A percentile compares a stretch with the other conserved stretches of the same genome.
These are phyloP conservation scores for Caranx melampygus DNA, from an alignment of 2,113 vertebrate species.

Conservation along the genomic window DNA sequence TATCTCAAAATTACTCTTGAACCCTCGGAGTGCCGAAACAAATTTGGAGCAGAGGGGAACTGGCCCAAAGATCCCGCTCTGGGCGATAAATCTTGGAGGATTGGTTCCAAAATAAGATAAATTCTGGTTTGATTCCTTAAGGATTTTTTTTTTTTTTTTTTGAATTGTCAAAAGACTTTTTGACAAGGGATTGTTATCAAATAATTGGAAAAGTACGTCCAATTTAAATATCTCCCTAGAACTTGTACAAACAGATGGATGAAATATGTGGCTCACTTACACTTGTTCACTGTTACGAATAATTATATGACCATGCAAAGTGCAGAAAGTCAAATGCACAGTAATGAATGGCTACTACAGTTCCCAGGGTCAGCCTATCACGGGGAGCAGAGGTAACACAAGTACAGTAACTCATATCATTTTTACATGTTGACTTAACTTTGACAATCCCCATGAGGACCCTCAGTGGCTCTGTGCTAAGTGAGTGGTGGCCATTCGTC, in stretches of 20 bases:
- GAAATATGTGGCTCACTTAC: constrained; percentile 25
- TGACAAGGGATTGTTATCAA: constrained; percentile 79
- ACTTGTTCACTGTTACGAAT: constrained; percentile 9
- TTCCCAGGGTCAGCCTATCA: constrained; percentile 16
- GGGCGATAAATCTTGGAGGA: constrained; percentile 70
- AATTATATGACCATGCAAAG: not conserved
- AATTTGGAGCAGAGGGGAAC: constrained; percentile 72
- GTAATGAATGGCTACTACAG: constrained; percentile 14
- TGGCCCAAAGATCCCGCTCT: constrained; percentile 66
- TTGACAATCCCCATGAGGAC: not conserved
- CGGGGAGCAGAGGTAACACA: constrained; percentile 9
- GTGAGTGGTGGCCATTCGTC: constrained; percentile 1
- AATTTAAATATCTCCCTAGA: constrained; percentile 69
- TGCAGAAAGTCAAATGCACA: not conserved
- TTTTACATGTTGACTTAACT: constrained; percentile 33
- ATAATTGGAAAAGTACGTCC: constrained; percentile 79
- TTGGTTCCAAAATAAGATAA: constrained; percentile 77
- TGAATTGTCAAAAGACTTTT: constrained; percentile 67
- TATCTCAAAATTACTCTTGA: constrained; percentile 80
- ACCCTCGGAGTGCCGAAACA: constrained; percentile 75
- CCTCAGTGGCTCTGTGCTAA: not conserved
- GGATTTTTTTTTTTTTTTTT: constrained; percentile 64
- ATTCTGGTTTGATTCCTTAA: constrained; percentile 69
- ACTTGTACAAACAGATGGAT: constrained; percentile 61
- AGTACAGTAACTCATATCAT: constrained; percentile 19